Base-by-base conservation (phyloP, 2,113 vertebrate species). In the Sisor rabdophorus region DNA sequence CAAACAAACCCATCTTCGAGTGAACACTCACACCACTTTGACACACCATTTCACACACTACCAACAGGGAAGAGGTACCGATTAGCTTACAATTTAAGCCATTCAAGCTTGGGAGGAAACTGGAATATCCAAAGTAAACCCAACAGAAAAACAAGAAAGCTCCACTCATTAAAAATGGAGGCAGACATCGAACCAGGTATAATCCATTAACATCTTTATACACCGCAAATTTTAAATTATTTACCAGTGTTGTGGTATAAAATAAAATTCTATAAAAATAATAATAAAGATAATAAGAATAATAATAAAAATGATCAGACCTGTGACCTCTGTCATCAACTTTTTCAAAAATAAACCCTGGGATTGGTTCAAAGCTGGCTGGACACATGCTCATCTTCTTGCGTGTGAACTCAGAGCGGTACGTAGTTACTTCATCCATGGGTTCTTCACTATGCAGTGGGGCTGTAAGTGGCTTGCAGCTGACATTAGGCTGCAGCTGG, bases 311-410 rank as follows among this genome's bases (percentile, higher is more conserved):
- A 1, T 52, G 11, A 22, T 22, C 54, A 36, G 52, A 73, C 72
- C 84, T 90, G 86, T 96, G 95, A 26, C 94, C 94, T 15, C 71
- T 84, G 48, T 90, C 77, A 79, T 95, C 85, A 15, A 81, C 88
- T 10, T 61, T 86, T 48, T 94, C 85, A 30, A 93, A 95, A 20
- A 85, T 5, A 2, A 93, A 95, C 11, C 93, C 93, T 1, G 85
- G 86, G 12, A 91, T 92, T 11, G 58, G 82, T 0, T 89, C 80
- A 0, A 87, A 87, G 19, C 75, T 87, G n/a, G 89, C 95, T 0
- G 93, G 93, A 78, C 95, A 96, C 20, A 86, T 40, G 13, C 85
- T 60, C 19, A 85, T 61, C 70, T 84, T 88, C 89, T 94, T 95
- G 0, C 89, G 87, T 0, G 85, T 90, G 28, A 90, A 94, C 26